Evolutionary conservation across 2,888 invertebrate species (phyloP).

Genomic region (Caenorhabditis sp.): DNA sequence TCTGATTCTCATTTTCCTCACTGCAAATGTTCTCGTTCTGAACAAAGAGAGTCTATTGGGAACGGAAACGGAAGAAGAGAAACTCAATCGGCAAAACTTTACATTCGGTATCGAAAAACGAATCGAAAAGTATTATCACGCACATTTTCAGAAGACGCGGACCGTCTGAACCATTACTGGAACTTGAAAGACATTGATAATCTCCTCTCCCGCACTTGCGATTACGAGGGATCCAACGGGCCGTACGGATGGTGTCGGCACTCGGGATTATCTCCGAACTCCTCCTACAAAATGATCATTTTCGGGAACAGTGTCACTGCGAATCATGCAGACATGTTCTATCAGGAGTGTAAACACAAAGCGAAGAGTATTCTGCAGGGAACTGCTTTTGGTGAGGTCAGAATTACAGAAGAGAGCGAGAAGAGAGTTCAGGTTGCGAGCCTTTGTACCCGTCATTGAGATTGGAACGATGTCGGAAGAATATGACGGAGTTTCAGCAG

Average conservation of each 20-base stretch:
- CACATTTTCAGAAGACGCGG: constrained; percentile 27
- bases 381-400: constrained; percentile 15
- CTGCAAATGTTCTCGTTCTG: constrained; percentile 11
- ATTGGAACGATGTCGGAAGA: constrained; percentile 1
- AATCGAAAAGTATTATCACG: not conserved
- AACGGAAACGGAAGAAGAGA: not conserved
- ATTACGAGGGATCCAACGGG: constrained; percentile 8
- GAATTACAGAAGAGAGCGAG: not conserved
- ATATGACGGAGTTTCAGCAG: constrained; percentile 26
- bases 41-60: constrained; percentile 14
- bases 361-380: constrained; percentile 35
- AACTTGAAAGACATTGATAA: constrained; percentile 26
- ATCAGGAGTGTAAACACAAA: constrained; percentile 25
- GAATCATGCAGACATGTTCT: constrained; percentile 32
- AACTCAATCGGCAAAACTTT: constrained; percentile 14
- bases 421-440: constrained; percentile 31
- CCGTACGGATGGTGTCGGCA: constrained; percentile 39
- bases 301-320: constrained; percentile 43
- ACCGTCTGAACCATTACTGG: constrained; percentile 25
- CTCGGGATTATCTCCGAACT: constrained; percentile 12
- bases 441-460: constrained; percentile 6
- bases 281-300: constrained; percentile 9
- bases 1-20: constrained; percentile 8
- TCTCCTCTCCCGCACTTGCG: constrained; percentile 23
- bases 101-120: constrained; percentile 16